Conservation (phyloP, 2,888 invertebrate genomes). For the Schrankia costaestrigalis region DNA sequence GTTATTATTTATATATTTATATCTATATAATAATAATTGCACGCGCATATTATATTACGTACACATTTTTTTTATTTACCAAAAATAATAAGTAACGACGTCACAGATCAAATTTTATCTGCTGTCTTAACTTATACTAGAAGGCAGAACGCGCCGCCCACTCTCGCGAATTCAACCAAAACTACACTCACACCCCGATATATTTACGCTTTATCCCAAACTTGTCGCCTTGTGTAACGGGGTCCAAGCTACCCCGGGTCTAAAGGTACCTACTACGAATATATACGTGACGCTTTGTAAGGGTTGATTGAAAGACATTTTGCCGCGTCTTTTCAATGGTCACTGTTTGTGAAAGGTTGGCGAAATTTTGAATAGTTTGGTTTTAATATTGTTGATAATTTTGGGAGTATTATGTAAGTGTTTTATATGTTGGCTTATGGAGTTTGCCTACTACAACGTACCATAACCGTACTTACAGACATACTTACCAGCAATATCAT, state of each 20-base stretch:
- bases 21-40: no score
- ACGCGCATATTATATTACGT: no score
- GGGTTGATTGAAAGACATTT: slow-evolving; percentile 7
- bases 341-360: no score
- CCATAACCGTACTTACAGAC: no score
- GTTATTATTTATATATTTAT: no score
- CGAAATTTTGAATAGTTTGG: no score
- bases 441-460: no score
- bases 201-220: slow-evolving; percentile 64
- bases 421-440: no score
- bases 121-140: slow-evolving; percentile 37
- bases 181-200: slow-evolving; percentile 69
- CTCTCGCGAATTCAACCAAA: slow-evolving; percentile 65
- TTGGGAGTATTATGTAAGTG: no score
- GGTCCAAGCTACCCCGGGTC: slow-evolving; percentile 9
- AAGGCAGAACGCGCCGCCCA: slow-evolving; percentile 49
- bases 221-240: slow-evolving; percentile 49
- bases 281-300: slow-evolving; percentile 2
- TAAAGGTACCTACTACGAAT: slow-evolving; percentile 20
- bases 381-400: neutral
- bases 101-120: slow-evolving; percentile 4
- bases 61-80: neutral
- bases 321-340: slow-evolving; percentile 1
- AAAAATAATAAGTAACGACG: neutral
- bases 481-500: no score